Evolutionary conservation across 2,797 vertebrate species (phyloP).

Genomic region (Tolypeutes matacus): DNA sequence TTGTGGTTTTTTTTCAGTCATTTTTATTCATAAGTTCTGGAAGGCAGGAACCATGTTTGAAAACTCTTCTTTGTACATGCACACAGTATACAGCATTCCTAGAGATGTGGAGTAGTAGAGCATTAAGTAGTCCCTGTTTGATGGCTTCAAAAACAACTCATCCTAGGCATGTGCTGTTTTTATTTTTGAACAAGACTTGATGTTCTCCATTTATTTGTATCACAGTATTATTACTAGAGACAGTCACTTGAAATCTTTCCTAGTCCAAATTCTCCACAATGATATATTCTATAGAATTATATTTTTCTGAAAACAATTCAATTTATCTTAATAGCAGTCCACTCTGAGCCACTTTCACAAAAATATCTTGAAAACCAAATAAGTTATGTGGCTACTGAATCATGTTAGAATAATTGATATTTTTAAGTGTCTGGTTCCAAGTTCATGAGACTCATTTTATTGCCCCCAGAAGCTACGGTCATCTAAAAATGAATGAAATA

Average conservation of each 20-base stretch:
- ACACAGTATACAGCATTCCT: neutral
- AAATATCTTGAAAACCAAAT: slow-evolving; percentile 40
- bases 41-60: neutral
- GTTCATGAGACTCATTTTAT: slow-evolving; percentile 19
- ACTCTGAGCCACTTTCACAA: slow-evolving; percentile 11
- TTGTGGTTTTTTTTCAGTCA: neutral
- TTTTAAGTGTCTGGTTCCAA: slow-evolving; percentile 20
- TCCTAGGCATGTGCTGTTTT: neutral
- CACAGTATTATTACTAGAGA: neutral
- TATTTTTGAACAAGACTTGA: neutral
- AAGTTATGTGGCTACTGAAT: slow-evolving; percentile 24
- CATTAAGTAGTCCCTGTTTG: neutral
- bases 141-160: neutral
- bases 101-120: neutral
- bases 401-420: slow-evolving; percentile 30
- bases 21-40: neutral
- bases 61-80: neutral
- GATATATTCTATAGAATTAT: neutral
- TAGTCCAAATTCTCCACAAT: neutral
- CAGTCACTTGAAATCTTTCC: neutral
- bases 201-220: slow-evolving; percentile 17
- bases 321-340: neutral
- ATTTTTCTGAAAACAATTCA: slow-evolving; percentile 22
- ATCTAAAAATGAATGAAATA: slow-evolving; percentile 58
- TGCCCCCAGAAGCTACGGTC: neutral